Evolutionary conservation across 2,888 invertebrate species (phyloP), one percentile per base, ranked within the genome.

Genomic region (Eupeodes latifasciatus): DNA sequence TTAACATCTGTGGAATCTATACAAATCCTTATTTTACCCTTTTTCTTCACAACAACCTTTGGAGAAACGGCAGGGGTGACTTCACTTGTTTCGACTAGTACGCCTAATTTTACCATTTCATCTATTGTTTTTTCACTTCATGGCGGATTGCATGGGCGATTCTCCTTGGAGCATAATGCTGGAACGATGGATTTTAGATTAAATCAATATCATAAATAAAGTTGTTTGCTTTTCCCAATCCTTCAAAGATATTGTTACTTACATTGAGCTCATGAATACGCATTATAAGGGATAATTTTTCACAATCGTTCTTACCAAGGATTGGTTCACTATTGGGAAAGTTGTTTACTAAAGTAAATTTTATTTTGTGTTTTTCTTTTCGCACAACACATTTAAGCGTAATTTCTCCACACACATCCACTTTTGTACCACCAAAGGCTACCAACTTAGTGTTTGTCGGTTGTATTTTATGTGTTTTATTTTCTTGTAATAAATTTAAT

Each of bases 11-110:
- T 19, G 11, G 64, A 55, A 14, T 76, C 76, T 11, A 75, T 62
- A 27, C 62, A 64, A 51, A 75, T 62, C n/a, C 62, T 51, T 64
- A 53, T 64, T 64, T 75, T 75, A 40, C 16, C 47, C 10, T 62
- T 64, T 62, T 76, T 51, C 14, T 76, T 64, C 11, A 76, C 75
- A 10, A 76, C 75, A 5, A 64, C 75, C 53, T 66, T 64, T 44
- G 64, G 76, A 47, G 11, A 47, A 47, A 47, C 47, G 4, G 47
- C 11, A 11, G 47, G 47, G 11, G 47, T 47, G 12, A 47, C 47
- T 12, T 47, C 10, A 12, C 12, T 47, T 47, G 47, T 11, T 47
- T 47, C 12, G 47, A 47, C 47, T 4, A 47, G 47, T 11, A 47
- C 47, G 10, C 47, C 47, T 47, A 47, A 10, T 12, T 47, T 7